Percentiles rank a stretch among this genome's conserved stretches.
phyloP scores from a whole-genome alignment of 2,797 vertebrate genomes.

The Falco peregrinus region DNA sequence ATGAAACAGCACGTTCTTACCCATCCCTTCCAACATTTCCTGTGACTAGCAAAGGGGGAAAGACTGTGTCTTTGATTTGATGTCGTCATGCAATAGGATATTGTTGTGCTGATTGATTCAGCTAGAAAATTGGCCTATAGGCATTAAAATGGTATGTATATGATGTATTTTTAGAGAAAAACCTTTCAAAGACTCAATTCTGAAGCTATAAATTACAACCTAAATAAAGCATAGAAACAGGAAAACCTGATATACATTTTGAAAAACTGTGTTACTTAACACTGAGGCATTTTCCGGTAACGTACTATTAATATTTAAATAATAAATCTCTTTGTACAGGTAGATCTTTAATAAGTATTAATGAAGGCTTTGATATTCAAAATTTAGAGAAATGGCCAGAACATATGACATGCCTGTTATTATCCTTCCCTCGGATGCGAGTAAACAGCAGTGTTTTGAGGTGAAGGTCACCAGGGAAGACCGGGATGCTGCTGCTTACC shows the following conservation, averaged over 20 bases:
- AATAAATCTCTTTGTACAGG: slow-evolving; percentile 15
- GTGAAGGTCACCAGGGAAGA: slow-evolving; percentile 43
- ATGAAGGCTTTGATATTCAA: slow-evolving; percentile 52
- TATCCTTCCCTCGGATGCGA: neutral
- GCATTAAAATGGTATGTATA: neutral
- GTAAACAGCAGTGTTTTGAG: slow-evolving; percentile 25
- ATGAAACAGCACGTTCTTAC: neutral
- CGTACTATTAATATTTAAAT: neutral
- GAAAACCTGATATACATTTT: neutral
- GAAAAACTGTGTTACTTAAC: neutral
- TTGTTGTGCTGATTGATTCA: neutral
- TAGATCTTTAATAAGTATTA: slow-evolving; percentile 57
- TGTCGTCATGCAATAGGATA: neutral
- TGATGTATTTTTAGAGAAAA: neutral
- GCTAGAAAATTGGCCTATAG: neutral
- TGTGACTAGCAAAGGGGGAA: neutral
- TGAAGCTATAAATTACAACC: neutral
- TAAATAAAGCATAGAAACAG: neutral
- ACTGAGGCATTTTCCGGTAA: neutral
- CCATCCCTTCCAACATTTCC: neutral
- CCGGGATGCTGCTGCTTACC: neutral
- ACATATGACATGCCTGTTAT: slow-evolving; percentile 24
- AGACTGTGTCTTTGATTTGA: neutral
- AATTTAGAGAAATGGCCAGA: slow-evolving; percentile 16
- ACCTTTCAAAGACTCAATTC: neutral